phyloP scores from a whole-genome alignment of 2,113 vertebrate genomes.

The Hippocampus barbouri region DNA sequence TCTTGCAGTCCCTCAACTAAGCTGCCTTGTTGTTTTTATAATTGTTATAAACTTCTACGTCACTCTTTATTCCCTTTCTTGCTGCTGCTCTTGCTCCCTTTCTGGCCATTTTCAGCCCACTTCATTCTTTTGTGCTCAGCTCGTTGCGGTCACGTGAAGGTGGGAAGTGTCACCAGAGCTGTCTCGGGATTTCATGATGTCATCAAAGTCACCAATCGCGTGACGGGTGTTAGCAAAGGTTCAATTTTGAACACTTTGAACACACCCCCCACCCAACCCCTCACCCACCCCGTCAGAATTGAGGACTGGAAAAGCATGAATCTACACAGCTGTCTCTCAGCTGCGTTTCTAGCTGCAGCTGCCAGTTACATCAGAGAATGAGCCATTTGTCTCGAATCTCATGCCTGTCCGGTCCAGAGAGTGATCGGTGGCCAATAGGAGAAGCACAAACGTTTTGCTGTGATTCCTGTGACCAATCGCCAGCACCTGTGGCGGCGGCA shows the following conservation, averaged over 20 bases:
- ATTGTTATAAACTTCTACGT: neutral
- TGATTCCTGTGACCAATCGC: slow-evolving; percentile 32
- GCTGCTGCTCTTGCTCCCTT: slow-evolving; percentile 8
- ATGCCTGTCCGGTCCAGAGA: slow-evolving; percentile 43
- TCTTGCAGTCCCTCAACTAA: slow-evolving; percentile 51
- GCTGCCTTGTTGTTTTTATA: slow-evolving; percentile 58
- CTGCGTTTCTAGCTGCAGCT: slow-evolving; percentile 16
- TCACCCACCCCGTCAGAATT: neutral
- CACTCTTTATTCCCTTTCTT: neutral
- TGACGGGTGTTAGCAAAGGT: slow-evolving; percentile 5
- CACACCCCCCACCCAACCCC: neutral
- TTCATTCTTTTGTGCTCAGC: slow-evolving; percentile 7
- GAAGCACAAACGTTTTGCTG: slow-evolving; percentile 18
- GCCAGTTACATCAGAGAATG: slow-evolving; percentile 49
- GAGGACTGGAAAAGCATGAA: slow-evolving; percentile 27
- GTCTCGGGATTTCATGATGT: neutral
- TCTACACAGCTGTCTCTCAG: slow-evolving; percentile 47
- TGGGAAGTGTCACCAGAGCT: neutral
- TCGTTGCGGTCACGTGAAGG: slow-evolving; percentile 10
- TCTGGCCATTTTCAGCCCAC: neutral
- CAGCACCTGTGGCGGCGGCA: slow-evolving; percentile 44
- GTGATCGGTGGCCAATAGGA: slow-evolving; percentile 21
- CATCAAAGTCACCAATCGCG: slow-evolving; percentile 3
- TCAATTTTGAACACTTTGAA: slow-evolving; percentile 22
- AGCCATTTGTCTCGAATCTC: slow-evolving; percentile 50